Conservation (phyloP, 2,797 vertebrate genomes). For the Decapterus maruadsi region DNA sequence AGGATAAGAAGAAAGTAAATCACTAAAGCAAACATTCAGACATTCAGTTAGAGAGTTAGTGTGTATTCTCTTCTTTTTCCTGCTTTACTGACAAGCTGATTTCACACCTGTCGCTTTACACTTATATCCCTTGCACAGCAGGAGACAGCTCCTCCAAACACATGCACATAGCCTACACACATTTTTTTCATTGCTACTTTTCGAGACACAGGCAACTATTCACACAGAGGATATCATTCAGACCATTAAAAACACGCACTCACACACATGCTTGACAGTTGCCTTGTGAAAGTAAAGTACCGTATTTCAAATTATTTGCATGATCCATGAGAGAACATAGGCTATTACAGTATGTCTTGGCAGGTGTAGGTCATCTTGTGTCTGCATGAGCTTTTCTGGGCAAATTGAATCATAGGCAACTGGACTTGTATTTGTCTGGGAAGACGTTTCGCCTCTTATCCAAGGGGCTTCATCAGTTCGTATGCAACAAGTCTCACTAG, state of each 20-base stretch:
- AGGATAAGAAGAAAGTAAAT: neutral
- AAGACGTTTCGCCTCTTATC: too few relatives aligned
- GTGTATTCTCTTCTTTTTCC: conserved; percentile 1
- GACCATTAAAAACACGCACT: neutral
- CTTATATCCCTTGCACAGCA: conserved; percentile 4
- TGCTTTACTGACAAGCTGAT: conserved; percentile 44
- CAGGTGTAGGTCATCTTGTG: neutral
- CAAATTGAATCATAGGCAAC: too few relatives aligned
- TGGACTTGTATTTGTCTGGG: too few relatives aligned
- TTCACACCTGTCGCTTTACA: conserved; percentile 52
- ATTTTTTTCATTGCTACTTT: conserved; percentile 5
- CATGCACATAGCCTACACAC: neutral
- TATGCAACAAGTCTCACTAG: too few relatives aligned
- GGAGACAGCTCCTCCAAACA: conserved; percentile 5
- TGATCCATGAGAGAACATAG: neutral
- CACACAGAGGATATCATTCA: conserved; percentile 23
- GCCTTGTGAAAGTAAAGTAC: neutral
- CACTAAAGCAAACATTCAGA: neutral
- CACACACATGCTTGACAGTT: neutral
- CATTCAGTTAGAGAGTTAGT: neutral
- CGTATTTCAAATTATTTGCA: neutral
- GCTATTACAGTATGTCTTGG: too few relatives aligned
- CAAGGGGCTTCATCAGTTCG: too few relatives aligned
- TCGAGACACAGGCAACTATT: conserved; percentile 8
- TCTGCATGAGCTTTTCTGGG: too few relatives aligned